Base-by-base conservation (phyloP, 2,888 invertebrate species). In the Acleris sparsana region DNA sequence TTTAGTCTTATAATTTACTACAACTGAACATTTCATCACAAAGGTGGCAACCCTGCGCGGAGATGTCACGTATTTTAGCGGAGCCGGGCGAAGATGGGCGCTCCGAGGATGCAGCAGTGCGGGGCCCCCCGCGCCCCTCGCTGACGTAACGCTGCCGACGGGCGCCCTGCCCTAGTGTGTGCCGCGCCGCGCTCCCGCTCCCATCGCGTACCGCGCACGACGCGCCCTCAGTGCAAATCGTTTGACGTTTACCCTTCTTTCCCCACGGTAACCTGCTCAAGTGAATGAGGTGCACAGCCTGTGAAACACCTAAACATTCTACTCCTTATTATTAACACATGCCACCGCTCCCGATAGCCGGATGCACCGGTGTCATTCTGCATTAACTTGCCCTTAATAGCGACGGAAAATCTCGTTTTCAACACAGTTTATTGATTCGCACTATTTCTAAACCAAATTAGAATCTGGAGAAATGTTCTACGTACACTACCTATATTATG, bases 121-220 rank as follows among this genome's bases (percentile, higher is more conserved):
- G 89, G 87, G 86, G 86, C 79, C 18, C 75, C 77, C 78, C 79
- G 70, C 75, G 74, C 83, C 86, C 89, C 85, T 76, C 87, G 86
- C 90, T 92, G 90, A 92, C 93, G 90, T 92, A 93, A 92, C 88
- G 86, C 82, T 87, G 86, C 87, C 88, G 88, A 39, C 84, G 87
- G 83, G 83, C 87, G 69, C 70, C 89, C 89, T 88, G 88, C 89
- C 90, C 90, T 89, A 91, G 91, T 92, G 88, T 86, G 89, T 85
- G 85, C 86, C 89, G 88, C 89, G 92, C 88, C 92, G 89, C 88
- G 89, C 85, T 86, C 83, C 84, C 81, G 85, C 84, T 80, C 87
- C 73, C 72, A 75, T 78, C 69, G 75, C 78, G 81, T 75, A 66
- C 62, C 81, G 82, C 84, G 82, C 82, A 82, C 82, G 82, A 83